Conservation (phyloP, 2,888 invertebrate species). For the Andrena trimmerana region DNA sequence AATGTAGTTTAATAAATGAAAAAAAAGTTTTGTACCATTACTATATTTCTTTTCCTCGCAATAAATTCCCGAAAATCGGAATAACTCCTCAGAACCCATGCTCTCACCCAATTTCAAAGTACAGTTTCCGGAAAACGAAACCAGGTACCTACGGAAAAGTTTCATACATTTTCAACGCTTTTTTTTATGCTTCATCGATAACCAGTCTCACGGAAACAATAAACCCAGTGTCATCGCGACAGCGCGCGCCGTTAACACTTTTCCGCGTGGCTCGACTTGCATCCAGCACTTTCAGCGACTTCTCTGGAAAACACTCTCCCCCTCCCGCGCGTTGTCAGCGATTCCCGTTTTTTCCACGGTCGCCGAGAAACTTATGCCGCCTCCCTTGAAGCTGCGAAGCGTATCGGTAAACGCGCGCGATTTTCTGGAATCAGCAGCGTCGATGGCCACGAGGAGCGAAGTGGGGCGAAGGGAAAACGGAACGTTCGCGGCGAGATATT, state of each 20-base stretch:
- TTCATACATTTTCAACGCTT: too few species aligned
- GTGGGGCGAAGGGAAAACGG: slow-evolving; percentile 3
- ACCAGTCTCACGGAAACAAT: not conserved
- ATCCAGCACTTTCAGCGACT: slow-evolving; percentile 3
- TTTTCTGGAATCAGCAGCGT: slow-evolving; percentile 30
- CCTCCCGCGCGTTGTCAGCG: slow-evolving; percentile 29
- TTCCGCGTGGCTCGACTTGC: not conserved
- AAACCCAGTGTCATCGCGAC: not conserved
- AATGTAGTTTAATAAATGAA: too few species aligned
- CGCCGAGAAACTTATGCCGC: slow-evolving; percentile 21
- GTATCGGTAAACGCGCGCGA: slow-evolving; percentile 34
- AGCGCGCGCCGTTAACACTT: slow-evolving; percentile 22
- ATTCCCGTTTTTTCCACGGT: slow-evolving; percentile 15
- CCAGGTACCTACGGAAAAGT: too few species aligned
- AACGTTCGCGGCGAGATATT: slow-evolving; percentile 8
- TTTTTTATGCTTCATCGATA: too few species aligned
- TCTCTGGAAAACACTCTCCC: slow-evolving; percentile 28
- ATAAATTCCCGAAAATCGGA: too few species aligned
- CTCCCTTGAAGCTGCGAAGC: slow-evolving; percentile 17
- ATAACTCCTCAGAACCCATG: too few species aligned
- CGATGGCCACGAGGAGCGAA: not conserved
- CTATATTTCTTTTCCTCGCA: too few species aligned
- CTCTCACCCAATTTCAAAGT: too few species aligned
- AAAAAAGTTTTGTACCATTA: too few species aligned
- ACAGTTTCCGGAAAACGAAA: too few species aligned